Conservation (phyloP, 1,140 invertebrate species). For the Homalodisca vitripennis region DNA sequence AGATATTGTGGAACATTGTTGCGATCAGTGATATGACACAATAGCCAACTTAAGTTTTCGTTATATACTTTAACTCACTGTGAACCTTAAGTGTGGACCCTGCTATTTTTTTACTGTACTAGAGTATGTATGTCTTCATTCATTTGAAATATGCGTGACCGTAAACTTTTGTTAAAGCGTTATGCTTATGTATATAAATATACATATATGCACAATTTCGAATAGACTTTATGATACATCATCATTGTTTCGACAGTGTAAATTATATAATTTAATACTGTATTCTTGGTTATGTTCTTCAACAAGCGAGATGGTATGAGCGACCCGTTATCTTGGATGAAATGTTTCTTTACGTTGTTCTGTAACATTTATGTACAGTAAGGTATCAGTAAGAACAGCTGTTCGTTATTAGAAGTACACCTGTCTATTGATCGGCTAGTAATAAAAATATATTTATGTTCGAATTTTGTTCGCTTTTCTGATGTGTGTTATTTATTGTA, state of each 20-base stretch:
- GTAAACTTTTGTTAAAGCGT: conserved; percentile 13
- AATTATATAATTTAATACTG: conserved; percentile 22
- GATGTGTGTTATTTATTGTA: too few relatives aligned
- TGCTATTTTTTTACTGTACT: conserved; percentile 26
- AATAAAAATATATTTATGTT: conserved; percentile 27
- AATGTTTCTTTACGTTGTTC: conserved; percentile 1
- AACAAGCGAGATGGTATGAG: not conserved
- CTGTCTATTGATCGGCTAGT: conserved; percentile 24
- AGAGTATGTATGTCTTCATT: conserved; percentile 20
- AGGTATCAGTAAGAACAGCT: conserved; percentile 5
- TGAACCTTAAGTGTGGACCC: conserved; percentile 23
- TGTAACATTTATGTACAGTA: conserved; percentile 25
- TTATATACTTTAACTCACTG: conserved; percentile 5
- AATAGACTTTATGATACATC: conserved; percentile 20
- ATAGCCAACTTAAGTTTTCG: conserved; percentile 17
- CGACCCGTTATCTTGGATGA: not conserved
- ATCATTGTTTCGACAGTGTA: conserved; percentile 7
- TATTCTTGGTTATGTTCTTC: conserved; percentile 6
- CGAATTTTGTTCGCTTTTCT: not conserved
- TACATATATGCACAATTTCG: conserved; percentile 24
- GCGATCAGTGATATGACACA: conserved; percentile 22
- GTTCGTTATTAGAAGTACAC: conserved; percentile 24
- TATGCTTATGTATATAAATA: conserved; percentile 23
- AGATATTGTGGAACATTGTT: conserved; percentile 11
- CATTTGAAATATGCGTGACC: not conserved